Base-by-base conservation (phyloP, 2,797 vertebrate genomes). In the Meriones psammophilus region DNA sequence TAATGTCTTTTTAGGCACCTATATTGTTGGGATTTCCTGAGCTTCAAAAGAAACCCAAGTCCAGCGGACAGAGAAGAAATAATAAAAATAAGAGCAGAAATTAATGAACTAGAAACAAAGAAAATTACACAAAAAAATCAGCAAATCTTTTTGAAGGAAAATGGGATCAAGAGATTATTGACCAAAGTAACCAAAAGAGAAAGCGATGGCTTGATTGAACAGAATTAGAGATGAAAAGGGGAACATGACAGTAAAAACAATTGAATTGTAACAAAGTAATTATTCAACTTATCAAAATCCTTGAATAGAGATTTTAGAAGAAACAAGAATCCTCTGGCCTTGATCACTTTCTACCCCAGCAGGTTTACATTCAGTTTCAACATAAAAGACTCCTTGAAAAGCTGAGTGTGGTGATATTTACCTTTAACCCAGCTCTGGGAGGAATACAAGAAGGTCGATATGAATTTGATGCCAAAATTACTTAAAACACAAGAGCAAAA, bases 181-280 rank as follows among this genome's bases (percentile, higher is more conserved):
- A 15, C 4, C 76, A 17, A 54, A 54, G 9, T 33, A 78, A 78
- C 50, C 30, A 20, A 54, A 78, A 18, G 46, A 20, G 15, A 78
- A 78, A 78, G 76, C 33, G 18, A 33, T 20, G 3, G 17, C 17
- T 78, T 50, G 54, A 78, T 33, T 78, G 46, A 33, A 78, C 7
- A 78, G 46, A 78, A 78, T 78, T 33, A 33, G 46, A 33, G 8
- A 56, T 78, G 3, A 78, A 54, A 78, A 73, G 30, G 42, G 26
- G 4, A 28, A 10, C 7, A 33, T 20, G 3, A 33, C 46, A 78
- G 76, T 58, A 54, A 78, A 78, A 78, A 88, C 3, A 78, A 92
- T 13, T 69, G 60, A 78, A 88, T 90, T 88, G 68, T 28, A 94
- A 17, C 74, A 88, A 94, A 66, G 14, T 74, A 79, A 50, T 12